Evolutionary conservation across 2,888 invertebrate species (phyloP), one percentile per base, ranked within the genome.

Genomic region (Panzeria rudis): DNA sequence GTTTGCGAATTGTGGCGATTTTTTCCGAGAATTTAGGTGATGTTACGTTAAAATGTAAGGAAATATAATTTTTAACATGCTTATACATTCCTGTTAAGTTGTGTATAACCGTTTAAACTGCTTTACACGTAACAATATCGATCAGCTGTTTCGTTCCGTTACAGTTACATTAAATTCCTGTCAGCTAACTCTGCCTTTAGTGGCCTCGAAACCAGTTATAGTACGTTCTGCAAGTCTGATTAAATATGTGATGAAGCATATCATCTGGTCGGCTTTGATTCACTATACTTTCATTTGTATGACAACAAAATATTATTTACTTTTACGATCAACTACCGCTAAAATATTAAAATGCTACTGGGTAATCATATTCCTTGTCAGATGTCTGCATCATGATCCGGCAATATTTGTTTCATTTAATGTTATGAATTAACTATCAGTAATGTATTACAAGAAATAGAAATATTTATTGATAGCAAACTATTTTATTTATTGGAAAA

Each of bases 281-380:
- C 15, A 47, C 11, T 25, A 25, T 20, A n/a, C 44, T 23, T 41
- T 41, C 61, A 23, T 8, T 61, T 44, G 25, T 25, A 9, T 8
- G 15, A 11, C 38, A 29, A 56, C 62, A 73, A 66, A 79, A 52
- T 61, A 71, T 71, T 78, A 77, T 81, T 68, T 78, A 61, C 47
- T 77, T 68, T 61, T 54, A 61, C 50, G 25, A 75, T 29, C 59
- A 23, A 59, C 52, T 52, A 13, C 41, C 23, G 47, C 32, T 72
- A 56, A 79, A 71, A 79, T 62, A 79, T 23, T 38, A 62, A 81
- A 82, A 62, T 82, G 84, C 84, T 84, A 84, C 84, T 77, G 84
- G 82, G 62, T 78, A 82, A 85, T 82, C 77, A 85, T 78, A 77
- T 72, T 73, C 77, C 54, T 47, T 77, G 77, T 73, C 72, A 78